Evolutionary conservation across 2,888 invertebrate species (phyloP).

Genomic region (Lithophane socia): DNA sequence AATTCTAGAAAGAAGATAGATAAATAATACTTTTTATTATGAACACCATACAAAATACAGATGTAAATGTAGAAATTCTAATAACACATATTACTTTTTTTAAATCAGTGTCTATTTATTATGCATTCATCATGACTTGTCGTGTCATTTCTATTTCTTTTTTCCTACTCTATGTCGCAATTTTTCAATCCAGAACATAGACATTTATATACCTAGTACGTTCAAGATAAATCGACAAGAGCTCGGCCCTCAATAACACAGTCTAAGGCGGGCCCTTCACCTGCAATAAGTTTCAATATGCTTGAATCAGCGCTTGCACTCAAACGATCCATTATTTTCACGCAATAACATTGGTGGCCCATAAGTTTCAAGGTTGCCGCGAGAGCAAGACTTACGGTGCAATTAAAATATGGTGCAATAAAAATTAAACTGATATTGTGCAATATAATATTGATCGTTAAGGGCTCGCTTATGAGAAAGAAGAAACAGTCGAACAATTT

Average conservation of each 20-base stretch:
- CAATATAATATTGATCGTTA: too few species aligned
- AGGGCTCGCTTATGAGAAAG: not conserved
- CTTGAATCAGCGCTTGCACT: not conserved
- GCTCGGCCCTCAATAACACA: not conserved
- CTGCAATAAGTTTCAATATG: not conserved
- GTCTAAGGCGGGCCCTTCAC: not conserved
- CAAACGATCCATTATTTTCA: not conserved
- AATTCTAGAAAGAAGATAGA: too few species aligned
- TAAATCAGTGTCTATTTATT: too few species aligned
- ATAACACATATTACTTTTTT: too few species aligned
- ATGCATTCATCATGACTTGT: too few species aligned
- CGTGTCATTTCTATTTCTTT: not conserved
- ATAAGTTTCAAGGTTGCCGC: not conserved
- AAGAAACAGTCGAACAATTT: conserved; percentile 10
- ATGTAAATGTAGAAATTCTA: too few species aligned
- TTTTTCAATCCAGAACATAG: not conserved
- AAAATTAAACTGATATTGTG: not conserved
- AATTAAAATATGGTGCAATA: not conserved
- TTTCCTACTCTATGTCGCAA: not conserved
- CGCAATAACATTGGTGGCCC: not conserved
- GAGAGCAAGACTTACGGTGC: not conserved
- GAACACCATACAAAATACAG: too few species aligned
- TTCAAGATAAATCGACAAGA: not conserved
- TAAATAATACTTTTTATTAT: too few species aligned
- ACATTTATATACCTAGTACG: not conserved